A percentile compares a stretch with the other conserved stretches of the same genome.
Evolutionary conservation across 2,797 vertebrate species (phyloP).

Genomic region (Myotis vivesi): DNA sequence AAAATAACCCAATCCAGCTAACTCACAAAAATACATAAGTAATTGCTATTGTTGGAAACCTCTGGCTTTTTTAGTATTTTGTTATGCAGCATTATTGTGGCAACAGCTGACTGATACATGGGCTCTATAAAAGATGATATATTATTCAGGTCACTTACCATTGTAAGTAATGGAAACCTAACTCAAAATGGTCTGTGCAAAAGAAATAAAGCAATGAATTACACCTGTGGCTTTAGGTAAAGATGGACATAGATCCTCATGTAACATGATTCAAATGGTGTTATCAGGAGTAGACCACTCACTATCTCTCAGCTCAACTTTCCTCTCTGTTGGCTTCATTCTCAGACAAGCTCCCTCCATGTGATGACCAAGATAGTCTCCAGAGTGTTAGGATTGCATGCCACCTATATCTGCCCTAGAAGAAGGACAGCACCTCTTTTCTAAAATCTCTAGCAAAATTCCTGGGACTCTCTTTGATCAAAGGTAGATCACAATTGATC

Average conservation of each 20-base stretch:
- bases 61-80: conserved; percentile 6
- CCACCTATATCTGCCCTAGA: not conserved
- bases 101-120: not conserved
- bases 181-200: not conserved
- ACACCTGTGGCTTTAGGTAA: not conserved
- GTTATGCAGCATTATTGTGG: not conserved
- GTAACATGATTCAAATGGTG: not conserved
- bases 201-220: not conserved
- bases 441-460: not conserved
- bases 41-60: not conserved
- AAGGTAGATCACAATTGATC: not conserved
- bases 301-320: not conserved
- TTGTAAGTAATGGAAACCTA: conserved; percentile 6
- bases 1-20: not conserved
- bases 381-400: not conserved
- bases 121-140: not conserved
- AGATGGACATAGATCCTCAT: not conserved
- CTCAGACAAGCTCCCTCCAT: not conserved
- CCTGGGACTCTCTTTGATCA: not conserved
- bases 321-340: not conserved
- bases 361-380: not conserved
- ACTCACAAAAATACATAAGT: not conserved
- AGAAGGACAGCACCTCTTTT: not conserved
- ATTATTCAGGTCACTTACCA: not conserved
- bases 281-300: not conserved